phyloP scores from a whole-genome alignment of 2,888 invertebrate genomes.

The Stenoptilia bipunctidactyla region DNA sequence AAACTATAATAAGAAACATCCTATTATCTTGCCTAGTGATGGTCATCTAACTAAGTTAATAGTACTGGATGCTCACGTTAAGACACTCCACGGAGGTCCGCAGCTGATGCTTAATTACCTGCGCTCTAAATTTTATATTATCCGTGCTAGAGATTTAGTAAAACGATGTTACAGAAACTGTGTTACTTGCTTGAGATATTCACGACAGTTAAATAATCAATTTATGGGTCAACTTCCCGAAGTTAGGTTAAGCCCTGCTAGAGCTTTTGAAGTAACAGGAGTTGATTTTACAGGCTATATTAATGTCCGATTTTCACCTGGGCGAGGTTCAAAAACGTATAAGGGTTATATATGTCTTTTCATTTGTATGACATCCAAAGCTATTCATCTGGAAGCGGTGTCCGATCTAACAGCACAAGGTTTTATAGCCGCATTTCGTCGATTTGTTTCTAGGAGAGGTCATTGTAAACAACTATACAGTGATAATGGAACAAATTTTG shows the following conservation, averaged over 20 bases:
- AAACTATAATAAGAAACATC: too few species aligned
- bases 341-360: too few species aligned
- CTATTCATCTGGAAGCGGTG: too few species aligned
- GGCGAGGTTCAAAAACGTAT: too few species aligned
- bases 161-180: slow-evolving; percentile 11
- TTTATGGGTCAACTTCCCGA: slow-evolving; percentile 17
- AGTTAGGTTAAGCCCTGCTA: not conserved
- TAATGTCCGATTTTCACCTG: slow-evolving; percentile 12
- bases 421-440: slow-evolving; percentile 18
- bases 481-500: slow-evolving; percentile 14
- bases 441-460: slow-evolving; percentile 16
- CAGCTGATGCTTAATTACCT: too few species aligned
- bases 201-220: not conserved
- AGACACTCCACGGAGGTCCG: too few species aligned
- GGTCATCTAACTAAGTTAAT: too few species aligned
- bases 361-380: too few species aligned
- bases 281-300: slow-evolving; percentile 17
- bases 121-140: too few species aligned
- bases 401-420: slow-evolving; percentile 12
- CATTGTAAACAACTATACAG: slow-evolving; percentile 14
- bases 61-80: too few species aligned
- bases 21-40: too few species aligned
- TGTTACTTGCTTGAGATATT: slow-evolving; percentile 12
- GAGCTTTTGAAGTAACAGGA: slow-evolving; percentile 4
- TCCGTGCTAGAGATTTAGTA: too few species aligned